Conservation (phyloP, 2,888 invertebrate species). For the Noctua janthina region DNA sequence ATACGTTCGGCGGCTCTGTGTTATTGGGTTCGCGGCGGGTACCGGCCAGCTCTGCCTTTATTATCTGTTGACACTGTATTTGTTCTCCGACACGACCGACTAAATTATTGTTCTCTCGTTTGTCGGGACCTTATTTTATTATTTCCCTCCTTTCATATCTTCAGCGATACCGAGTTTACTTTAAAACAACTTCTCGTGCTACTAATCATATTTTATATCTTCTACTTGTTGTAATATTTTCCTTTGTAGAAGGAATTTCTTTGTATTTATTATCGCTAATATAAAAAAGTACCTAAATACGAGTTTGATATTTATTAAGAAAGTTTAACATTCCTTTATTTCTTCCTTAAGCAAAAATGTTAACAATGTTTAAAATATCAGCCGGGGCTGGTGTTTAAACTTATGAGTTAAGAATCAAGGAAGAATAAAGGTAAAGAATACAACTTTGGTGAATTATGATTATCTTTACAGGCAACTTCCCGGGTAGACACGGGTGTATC, state of each 20-base stretch:
- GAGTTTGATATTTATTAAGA: constrained; percentile 68
- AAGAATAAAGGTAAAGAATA: constrained; percentile 56
- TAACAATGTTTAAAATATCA: constrained; percentile 62
- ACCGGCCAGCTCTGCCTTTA: constrained; percentile 78
- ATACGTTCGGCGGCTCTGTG: constrained; percentile 74
- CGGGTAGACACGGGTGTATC: constrained; percentile 55
- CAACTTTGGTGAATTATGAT: constrained; percentile 59
- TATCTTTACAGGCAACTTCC: constrained; percentile 60
- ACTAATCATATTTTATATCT: constrained; percentile 67
- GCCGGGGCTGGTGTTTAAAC: constrained; percentile 54
- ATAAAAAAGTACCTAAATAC: constrained; percentile 61
- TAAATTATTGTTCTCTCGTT: constrained; percentile 79
- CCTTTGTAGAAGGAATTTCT: constrained; percentile 60
- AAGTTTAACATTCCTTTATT: constrained; percentile 64
- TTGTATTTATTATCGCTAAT: constrained; percentile 65
- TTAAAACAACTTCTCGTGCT: constrained; percentile 65
- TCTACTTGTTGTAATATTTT: constrained; percentile 50
- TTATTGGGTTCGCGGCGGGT: constrained; percentile 78
- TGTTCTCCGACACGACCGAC: constrained; percentile 76
- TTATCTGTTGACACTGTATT: constrained; percentile 83
- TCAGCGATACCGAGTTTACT: constrained; percentile 63
- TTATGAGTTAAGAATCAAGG: constrained; percentile 58
- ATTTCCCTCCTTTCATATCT: constrained; percentile 65
- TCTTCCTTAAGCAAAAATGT: constrained; percentile 60
- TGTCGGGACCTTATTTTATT: constrained; percentile 71